Percentiles rank a stretch among this genome's conserved stretches.
Conservation (phyloP, 2,113 vertebrate genomes). For the Pyrgilauda ruficollis region DNA sequence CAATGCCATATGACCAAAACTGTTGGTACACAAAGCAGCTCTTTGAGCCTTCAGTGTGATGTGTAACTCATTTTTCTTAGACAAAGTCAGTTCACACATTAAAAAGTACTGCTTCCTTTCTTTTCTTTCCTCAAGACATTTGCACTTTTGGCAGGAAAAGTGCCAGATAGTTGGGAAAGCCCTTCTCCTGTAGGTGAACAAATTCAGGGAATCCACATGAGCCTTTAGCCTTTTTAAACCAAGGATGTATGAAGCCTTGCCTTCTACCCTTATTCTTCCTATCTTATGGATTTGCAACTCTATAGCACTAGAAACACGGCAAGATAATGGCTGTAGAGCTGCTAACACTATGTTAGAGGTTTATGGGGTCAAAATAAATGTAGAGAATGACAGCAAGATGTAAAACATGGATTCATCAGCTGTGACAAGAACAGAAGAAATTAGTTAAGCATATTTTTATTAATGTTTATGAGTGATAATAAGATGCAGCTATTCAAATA, state of each 20-base stretch:
- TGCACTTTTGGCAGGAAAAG: background rate
- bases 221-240: background rate
- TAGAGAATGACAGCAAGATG: rapidly evolving
- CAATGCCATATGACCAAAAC: background rate
- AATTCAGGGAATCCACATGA: background rate
- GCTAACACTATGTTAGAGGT: background rate
- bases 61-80: background rate
- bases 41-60: background rate
- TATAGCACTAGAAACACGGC: background rate
- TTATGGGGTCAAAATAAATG: background rate
- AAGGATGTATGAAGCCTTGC: background rate
- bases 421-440: background rate
- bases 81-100: background rate
- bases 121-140: background rate
- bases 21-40: background rate
- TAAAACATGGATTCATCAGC: background rate
- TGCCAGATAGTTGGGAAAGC: background rate
- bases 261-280: background rate
- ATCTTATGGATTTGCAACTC: background rate
- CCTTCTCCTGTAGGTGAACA: background rate
- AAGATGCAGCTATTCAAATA: background rate
- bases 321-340: background rate
- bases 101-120: background rate
- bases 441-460: background rate
- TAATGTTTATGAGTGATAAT: background rate